Evolutionary conservation across 2,113 vertebrate species (phyloP).

Genomic region (Oriolus oriolus): DNA sequence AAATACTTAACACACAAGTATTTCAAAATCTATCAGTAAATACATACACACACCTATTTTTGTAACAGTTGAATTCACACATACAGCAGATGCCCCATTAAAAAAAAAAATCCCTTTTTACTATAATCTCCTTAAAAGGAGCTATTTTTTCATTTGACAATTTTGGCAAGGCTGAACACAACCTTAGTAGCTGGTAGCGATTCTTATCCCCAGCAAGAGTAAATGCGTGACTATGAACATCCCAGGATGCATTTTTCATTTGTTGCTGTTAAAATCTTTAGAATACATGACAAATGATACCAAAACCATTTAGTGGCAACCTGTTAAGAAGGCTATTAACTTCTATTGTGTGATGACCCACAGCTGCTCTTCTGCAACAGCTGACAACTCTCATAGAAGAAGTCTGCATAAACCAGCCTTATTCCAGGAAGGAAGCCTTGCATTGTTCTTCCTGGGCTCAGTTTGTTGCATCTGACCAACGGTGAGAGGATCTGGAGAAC

Average conservation of each 20-base stretch:
- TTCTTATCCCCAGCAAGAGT: not conserved
- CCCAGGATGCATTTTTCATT: not conserved
- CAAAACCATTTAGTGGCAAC: not conserved
- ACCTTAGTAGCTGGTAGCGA: not conserved
- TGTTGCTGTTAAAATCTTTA: not conserved
- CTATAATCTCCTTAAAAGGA: not conserved
- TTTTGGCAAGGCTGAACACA: not conserved
- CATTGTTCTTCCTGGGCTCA: not conserved
- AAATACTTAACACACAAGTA: not conserved
- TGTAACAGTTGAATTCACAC: not conserved
- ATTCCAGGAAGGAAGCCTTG: not conserved
- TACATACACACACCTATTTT: not conserved
- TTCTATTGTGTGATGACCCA: not conserved
- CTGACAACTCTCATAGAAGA: not conserved
- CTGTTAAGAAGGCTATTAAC: not conserved
- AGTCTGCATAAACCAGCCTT: not conserved
- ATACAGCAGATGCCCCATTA: rapidly evolving
- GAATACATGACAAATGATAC: not conserved
- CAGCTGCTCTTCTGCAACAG: not conserved
- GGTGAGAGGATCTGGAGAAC: not conserved
- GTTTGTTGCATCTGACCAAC: not conserved
- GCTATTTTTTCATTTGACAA: not conserved
- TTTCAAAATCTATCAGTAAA: not conserved
- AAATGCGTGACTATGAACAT: rapidly evolving
- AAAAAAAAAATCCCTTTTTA: not conserved